A percentile compares a stretch with the other conserved stretches of the same genome.
Conservation (phyloP, 2,888 invertebrate genomes). For the Zonitis immaculata region DNA sequence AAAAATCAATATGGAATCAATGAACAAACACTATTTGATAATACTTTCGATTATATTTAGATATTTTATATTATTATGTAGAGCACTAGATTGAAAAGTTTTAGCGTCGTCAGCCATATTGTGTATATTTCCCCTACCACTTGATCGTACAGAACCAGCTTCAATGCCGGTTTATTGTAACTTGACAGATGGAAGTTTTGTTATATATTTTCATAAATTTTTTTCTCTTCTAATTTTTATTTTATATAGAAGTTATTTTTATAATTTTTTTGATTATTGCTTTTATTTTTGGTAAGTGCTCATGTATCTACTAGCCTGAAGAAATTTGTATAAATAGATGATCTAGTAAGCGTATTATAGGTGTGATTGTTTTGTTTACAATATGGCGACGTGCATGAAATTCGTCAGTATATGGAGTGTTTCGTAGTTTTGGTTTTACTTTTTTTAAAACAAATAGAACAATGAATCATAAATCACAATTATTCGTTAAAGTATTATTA, state of each 20-base stretch:
- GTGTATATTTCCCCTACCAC: slow-evolving; percentile 37
- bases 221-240: slow-evolving; percentile 24
- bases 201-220: too few relatives aligned
- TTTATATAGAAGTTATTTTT: slow-evolving; percentile 28
- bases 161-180: neutral
- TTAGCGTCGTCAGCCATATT: slow-evolving; percentile 39
- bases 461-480: neutral
- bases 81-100: slow-evolving; percentile 23
- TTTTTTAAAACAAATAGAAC: neutral
- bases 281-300: slow-evolving; percentile 32
- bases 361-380: slow-evolving; percentile 18
- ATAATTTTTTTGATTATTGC: slow-evolving; percentile 23
- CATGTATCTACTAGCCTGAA: neutral
- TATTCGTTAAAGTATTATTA: too few relatives aligned
- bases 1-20: too few relatives aligned
- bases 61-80: too few relatives aligned
- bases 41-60: too few relatives aligned
- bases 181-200: slow-evolving; percentile 2
- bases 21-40: too few relatives aligned
- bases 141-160: too few relatives aligned
- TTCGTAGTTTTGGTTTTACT: neutral
- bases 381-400: slow-evolving; percentile 26
- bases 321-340: slow-evolving; percentile 7
- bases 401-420: slow-evolving; percentile 1
- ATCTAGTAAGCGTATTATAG: slow-evolving; percentile 18